Base-by-base conservation (phyloP, 2,888 invertebrate species). In the Tricholauxania praeusta region DNA sequence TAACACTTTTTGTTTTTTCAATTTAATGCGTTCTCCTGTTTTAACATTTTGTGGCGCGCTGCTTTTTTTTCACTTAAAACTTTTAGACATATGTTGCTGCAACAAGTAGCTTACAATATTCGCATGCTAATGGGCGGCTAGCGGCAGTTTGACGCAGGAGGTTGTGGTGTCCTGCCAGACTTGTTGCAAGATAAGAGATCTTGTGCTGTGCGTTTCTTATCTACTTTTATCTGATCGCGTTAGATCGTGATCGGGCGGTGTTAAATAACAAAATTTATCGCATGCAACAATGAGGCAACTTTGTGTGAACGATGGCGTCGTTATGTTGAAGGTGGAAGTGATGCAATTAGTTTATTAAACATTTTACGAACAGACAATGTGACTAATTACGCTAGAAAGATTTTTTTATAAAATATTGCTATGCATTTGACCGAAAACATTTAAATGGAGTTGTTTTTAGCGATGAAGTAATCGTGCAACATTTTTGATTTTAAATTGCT, bases 201-300 rank as follows among this genome's bases (percentile, higher is more conserved):
- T 72, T 28, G 55, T 47, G 53, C 15, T 63, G 14, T 28, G 14
- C 19, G 62, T 63, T 71, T 32, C 17, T 63, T 62, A 71, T 71
- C 67, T 62, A 60, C 48, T 71, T 39, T 55, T 39, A 39, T 52
- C 39, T 8, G 63, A 47, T 55, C 22, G 12, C 62, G 53, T 70
- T 65, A 72, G 73, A 74, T 74, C 72, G 72, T 72, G 71, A 71
- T 63, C 71, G 65, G 48, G 68, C 62, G 70, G 74, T 71, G 71
- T 76, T 74, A 72, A 75, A 72, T 70, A 63, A 72, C 70, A 72
- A 73, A 72, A 70, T 73, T 71, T 53, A 68, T 68, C 57, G 28
- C 60, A 74, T 70, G 74, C 73, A 74, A 69, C 74, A 76, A 76
- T 76, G 69, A 71, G 70, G 64, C 59, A 32, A 39, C 39, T 39